Base-by-base conservation (phyloP, 2,797 vertebrate genomes). In the Neosalanx taihuensis region DNA sequence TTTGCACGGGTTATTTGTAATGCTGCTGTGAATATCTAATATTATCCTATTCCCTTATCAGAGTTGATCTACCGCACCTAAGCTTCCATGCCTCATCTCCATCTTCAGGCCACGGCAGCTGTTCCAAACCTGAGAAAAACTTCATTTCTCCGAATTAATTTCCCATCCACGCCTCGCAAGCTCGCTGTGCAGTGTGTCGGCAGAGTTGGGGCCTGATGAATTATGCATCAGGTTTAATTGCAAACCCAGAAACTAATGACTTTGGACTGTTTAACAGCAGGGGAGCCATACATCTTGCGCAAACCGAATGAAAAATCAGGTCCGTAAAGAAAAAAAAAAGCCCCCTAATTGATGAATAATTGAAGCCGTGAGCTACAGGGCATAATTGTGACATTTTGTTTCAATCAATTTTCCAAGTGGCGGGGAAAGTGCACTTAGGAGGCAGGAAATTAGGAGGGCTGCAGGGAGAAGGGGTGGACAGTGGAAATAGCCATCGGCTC, bases 201-300 rank as follows among this genome's bases (percentile, higher is more conserved):
- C 85, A 79, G 89, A 91, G 89, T 90, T 80, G 83, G 87, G 87
- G 89, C 82, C 87, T 93, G 89, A 93, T 94, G 91, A 92, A 93
- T 93, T 91, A 94, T 92, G 91, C 93, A 94, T 92, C 87, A 92
- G 90, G 89, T 93, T 94, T 94, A 94, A 94, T 94, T 94, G 92
- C 93, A 92, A 93, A 93, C 91, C 92, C 90, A 93, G 92, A 94
- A 94, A 93, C 91, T 92, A 93, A 94, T 94, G 92, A 93, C 92
- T 93, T 93, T 93, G 91, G 92, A 93, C 92, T 93, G 92, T 91
- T 94, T 93, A 93, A 94, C 92, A 93, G 93, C 93, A 93, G 92
- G 92, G 92, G 92, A 92, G 92, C 92, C 90, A 92, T 92, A 93
- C 90, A 93, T 93, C 91, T 92, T 84, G 76, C 81, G 91, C 91